Evolutionary conservation across 2,113 vertebrate species (phyloP).

Genomic region (Ammodytes dubius): DNA sequence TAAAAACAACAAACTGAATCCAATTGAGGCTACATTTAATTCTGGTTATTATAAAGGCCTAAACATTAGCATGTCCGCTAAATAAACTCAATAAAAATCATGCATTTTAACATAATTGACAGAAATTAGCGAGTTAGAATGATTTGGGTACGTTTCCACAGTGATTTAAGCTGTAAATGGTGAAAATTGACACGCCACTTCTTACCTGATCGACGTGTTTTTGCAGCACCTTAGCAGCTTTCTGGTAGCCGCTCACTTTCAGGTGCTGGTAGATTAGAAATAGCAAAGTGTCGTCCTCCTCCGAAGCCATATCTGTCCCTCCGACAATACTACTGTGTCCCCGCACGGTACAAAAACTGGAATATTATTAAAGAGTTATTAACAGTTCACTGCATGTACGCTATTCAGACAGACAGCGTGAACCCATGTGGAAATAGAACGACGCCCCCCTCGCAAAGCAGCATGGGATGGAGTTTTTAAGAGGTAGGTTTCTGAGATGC

Average conservation of each 20-base stretch:
- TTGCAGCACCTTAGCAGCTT: slow-evolving; percentile 75
- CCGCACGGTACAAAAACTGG: accelerated
- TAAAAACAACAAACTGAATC: too few relatives aligned
- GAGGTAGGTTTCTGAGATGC: too few relatives aligned
- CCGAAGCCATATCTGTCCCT: slow-evolving; percentile 56
- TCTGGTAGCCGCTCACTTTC: slow-evolving; percentile 66
- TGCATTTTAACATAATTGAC: not conserved
- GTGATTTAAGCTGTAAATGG: not conserved
- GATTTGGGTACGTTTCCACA: accelerated
- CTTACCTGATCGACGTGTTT: slow-evolving; percentile 74
- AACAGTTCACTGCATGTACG: slow-evolving; percentile 37
- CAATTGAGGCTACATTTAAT: too few relatives aligned
- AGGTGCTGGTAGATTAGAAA: slow-evolving; percentile 75
- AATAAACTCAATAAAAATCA: not conserved
- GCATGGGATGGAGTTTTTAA: slow-evolving; percentile 65
- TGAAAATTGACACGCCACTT: not conserved
- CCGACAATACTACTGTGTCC: not conserved
- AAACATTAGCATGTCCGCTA: not conserved
- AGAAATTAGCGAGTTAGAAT: not conserved
- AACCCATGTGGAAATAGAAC: not conserved
- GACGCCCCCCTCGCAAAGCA: slow-evolving; percentile 69
- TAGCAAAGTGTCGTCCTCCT: slow-evolving; percentile 70
- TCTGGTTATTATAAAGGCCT: too few relatives aligned
- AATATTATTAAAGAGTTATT: slow-evolving; percentile 30
- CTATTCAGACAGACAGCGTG: slow-evolving; percentile 19